Conservation (phyloP, 2,113 vertebrate genomes). For the Panthera leo region DNA sequence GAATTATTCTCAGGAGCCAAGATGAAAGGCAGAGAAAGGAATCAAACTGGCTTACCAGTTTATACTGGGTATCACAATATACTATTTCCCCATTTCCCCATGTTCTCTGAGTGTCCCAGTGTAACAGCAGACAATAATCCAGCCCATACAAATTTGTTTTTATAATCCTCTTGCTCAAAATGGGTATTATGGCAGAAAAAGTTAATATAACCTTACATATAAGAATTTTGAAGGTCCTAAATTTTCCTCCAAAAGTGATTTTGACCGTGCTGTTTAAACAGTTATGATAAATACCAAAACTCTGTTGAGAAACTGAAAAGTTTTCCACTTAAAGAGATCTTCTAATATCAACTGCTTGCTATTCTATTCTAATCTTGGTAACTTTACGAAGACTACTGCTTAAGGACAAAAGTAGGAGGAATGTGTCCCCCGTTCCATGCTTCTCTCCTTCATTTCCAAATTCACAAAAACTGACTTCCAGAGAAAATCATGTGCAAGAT, state of each 20-base stretch:
- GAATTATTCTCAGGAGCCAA: neutral
- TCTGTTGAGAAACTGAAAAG: neutral
- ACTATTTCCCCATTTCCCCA: neutral
- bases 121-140: neutral
- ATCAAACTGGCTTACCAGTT: neutral
- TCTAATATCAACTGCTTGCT: neutral
- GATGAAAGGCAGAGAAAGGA: neutral
- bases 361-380: neutral
- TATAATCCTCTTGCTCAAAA: neutral
- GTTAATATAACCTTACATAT: neutral
- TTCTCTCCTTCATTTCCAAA: neutral
- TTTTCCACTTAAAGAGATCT: neutral
- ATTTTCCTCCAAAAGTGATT: neutral
- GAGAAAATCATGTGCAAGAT: neutral
- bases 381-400: slow-evolving; percentile 20
- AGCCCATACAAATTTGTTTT: neutral
- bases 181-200: neutral
- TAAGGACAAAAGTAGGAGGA: neutral
- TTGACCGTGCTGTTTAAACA: neutral
- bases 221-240: neutral
- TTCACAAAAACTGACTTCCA: neutral
- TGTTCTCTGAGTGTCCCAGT: neutral
- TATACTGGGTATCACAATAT: neutral
- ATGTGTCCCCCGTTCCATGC: neutral
- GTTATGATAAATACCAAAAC: neutral